Conservation (phyloP, 2,797 vertebrate species). For the Crax fasciolata region DNA sequence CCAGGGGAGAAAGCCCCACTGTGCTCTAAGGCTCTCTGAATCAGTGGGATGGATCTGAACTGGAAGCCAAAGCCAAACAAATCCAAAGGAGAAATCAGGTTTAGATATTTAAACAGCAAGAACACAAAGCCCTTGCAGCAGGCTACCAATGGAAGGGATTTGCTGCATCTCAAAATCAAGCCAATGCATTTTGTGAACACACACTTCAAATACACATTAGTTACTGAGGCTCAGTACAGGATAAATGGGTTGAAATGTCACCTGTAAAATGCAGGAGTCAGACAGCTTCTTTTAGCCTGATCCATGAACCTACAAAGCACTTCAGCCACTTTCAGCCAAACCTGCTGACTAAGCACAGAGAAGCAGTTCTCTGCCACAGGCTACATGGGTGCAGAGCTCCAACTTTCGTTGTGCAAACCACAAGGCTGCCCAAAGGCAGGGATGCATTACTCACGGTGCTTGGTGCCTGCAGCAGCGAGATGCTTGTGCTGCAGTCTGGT, state of each 20-base stretch:
- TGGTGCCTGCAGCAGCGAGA: background rate
- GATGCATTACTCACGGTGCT: rapidly evolving
- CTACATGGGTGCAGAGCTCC: background rate
- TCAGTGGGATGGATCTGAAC: background rate
- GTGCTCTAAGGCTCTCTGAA: background rate
- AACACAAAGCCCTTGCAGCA: background rate
- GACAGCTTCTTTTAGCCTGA: background rate
- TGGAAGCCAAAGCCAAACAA: slow-evolving; percentile 24
- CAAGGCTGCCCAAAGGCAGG: background rate
- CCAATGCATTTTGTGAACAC: background rate
- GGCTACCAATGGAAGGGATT: slow-evolving; percentile 9
- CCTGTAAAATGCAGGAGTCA: background rate
- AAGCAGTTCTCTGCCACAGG: background rate
- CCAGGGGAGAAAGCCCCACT: background rate
- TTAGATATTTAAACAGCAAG: slow-evolving; percentile 1
- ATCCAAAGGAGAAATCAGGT: background rate
- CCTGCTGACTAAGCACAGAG: background rate
- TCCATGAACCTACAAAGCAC: background rate
- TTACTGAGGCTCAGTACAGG: background rate
- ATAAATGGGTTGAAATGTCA: background rate
- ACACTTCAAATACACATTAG: background rate
- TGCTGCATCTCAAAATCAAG: slow-evolving; percentile 19
- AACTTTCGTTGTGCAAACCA: rapidly evolving
- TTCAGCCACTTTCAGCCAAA: background rate
- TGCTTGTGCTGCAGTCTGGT: background rate